Evolutionary conservation across 1,140 invertebrate genomes (phyloP).

Genomic region (Hypsibius dujardini): DNA sequence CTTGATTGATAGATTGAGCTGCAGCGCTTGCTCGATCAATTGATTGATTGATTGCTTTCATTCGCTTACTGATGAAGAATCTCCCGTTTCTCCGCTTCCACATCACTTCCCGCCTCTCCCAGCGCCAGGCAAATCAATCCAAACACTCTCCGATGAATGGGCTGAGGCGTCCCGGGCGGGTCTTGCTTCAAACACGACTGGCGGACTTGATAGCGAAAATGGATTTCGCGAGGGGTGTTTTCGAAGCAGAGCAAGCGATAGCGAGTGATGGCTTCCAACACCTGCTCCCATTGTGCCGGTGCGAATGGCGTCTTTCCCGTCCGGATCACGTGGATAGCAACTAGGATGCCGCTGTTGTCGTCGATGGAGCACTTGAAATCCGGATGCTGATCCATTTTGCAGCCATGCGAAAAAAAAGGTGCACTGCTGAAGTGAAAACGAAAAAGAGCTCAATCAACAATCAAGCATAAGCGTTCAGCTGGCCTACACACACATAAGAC

Average conservation of each 20-base stretch:
- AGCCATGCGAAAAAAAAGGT: too few relatives aligned
- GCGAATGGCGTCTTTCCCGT: neutral
- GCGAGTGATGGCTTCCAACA: neutral
- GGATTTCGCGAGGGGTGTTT: constrained; percentile 9
- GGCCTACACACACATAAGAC: too few relatives aligned
- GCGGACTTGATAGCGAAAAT: constrained; percentile 9
- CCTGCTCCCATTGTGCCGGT: neutral
- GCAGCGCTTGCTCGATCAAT: too few relatives aligned
- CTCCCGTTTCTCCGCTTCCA: neutral
- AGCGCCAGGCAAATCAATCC: neutral
- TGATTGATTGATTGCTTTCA: too few relatives aligned
- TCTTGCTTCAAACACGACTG: neutral
- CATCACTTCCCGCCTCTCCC: neutral
- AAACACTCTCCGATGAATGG: neutral
- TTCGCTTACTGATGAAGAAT: neutral
- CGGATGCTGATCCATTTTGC: neutral
- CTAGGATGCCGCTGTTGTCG: constrained; percentile 9
- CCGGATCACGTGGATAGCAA: neutral
- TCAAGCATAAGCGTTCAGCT: too few relatives aligned
- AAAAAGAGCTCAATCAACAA: too few relatives aligned
- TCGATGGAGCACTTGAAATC: constrained; percentile 11
- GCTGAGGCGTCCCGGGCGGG: neutral
- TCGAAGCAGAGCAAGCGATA: neutral
- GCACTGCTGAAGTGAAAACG: too few relatives aligned
- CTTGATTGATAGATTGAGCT: too few relatives aligned